phyloP scores from a whole-genome alignment of 1,140 invertebrate genomes.

The Luehdorfia chinensis region DNA sequence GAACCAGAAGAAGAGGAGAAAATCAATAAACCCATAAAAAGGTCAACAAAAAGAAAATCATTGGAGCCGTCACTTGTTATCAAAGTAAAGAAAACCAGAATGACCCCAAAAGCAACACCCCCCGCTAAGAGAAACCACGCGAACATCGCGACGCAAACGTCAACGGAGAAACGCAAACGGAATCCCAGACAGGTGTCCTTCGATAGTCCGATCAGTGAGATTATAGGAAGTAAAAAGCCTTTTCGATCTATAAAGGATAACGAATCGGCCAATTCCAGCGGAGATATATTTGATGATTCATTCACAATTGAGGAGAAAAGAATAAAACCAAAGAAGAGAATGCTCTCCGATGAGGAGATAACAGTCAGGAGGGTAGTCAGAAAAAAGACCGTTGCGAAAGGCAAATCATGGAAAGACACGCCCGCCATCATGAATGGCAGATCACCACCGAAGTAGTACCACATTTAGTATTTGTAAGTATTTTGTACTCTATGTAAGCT shows the following conservation, averaged over 20 bases:
- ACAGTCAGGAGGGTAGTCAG: conserved; percentile 50
- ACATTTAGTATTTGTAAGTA: conserved; percentile 11
- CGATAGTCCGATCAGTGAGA: conserved; percentile 54
- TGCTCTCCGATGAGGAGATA: conserved; percentile 43
- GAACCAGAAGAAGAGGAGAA: conserved; percentile 27
- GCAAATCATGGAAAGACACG: conserved; percentile 49
- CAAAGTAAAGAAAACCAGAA: conserved; percentile 55
- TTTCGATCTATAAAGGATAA: conserved; percentile 24
- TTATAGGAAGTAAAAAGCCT: conserved; percentile 45
- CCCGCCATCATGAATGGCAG: conserved; percentile 52
- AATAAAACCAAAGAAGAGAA: conserved; percentile 38
- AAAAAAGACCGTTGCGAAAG: conserved; percentile 47
- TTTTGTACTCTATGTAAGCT: not conserved
- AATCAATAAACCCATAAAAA: conserved; percentile 24
- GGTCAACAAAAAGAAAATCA: conserved; percentile 41
- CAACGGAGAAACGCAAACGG: conserved; percentile 32
- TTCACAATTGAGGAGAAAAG: conserved; percentile 52
- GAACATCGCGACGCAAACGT: conserved; percentile 59
- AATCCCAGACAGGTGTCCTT: conserved; percentile 58
- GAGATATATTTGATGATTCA: conserved; percentile 69
- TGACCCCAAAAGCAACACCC: conserved; percentile 50
- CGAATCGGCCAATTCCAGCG: conserved; percentile 42
- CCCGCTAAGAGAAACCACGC: conserved; percentile 54
- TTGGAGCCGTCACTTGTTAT: conserved; percentile 43
- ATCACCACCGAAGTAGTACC: conserved; percentile 44